phyloP scores from a whole-genome alignment of 2,888 invertebrate genomes.

The Leptopilina syphax region DNA sequence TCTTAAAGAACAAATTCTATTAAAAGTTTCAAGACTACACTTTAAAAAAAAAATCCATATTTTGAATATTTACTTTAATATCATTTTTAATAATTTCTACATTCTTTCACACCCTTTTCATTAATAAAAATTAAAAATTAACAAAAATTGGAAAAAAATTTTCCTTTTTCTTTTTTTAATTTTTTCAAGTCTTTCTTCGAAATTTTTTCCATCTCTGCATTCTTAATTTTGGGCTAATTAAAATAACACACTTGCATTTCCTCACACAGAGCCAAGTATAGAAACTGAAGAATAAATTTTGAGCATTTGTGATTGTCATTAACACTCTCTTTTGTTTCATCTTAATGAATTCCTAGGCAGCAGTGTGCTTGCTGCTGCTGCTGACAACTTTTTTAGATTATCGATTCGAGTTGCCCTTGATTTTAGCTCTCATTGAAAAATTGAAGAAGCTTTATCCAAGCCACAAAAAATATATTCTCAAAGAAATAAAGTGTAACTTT shows the following conservation, averaged over 20 bases:
- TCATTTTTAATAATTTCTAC: too few relatives aligned
- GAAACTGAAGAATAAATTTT: conserved; percentile 8
- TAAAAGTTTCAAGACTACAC: not conserved
- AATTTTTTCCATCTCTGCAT: not conserved
- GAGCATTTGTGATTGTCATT: not conserved
- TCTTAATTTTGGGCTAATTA: conserved; percentile 56
- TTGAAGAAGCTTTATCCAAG: conserved; percentile 53
- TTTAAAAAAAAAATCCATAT: not conserved
- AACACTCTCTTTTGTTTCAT: not conserved
- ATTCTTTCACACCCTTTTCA: too few relatives aligned
- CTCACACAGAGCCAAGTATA: not conserved
- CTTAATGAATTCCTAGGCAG: conserved; percentile 32
- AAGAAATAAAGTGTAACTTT: conserved; percentile 2
- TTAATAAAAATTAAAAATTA: too few relatives aligned
- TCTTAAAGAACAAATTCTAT: not conserved
- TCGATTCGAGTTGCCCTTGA: conserved; percentile 64
- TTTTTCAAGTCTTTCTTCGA: not conserved
- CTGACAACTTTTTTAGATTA: conserved; percentile 56
- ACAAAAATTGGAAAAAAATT: not conserved
- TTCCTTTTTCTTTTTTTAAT: not conserved
- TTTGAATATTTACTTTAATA: too few relatives aligned
- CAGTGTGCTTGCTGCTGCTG: not conserved
- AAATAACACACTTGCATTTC: conserved; percentile 44
- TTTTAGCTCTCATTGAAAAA: conserved; percentile 63
- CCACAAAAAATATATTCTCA: not conserved